Conservation (phyloP, 1,140 invertebrate genomes). For the Halesus radiatus region DNA sequence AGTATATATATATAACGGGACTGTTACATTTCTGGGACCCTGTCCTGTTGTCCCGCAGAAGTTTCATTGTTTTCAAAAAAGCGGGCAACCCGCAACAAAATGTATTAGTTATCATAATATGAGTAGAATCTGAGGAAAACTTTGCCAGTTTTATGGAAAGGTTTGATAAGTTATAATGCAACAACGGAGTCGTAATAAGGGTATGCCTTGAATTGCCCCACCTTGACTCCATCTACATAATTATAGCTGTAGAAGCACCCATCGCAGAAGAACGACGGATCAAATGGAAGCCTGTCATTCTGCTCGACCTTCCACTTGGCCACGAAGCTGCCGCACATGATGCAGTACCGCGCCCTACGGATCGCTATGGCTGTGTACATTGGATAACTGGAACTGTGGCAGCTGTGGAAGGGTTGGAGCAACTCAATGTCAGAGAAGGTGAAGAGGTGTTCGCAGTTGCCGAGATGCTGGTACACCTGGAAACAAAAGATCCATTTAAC, state of each 20-base stretch:
- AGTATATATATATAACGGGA: too few species aligned
- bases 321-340: slow-evolving; percentile 68
- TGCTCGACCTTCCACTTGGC: slow-evolving; percentile 74
- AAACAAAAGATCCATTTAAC: slow-evolving; percentile 1
- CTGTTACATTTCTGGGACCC: too few species aligned
- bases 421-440: slow-evolving; percentile 81
- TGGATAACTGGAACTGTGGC: slow-evolving; percentile 69
- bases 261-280: slow-evolving; percentile 78
- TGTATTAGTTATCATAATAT: too few species aligned
- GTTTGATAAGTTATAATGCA: background rate
- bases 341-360: slow-evolving; percentile 66
- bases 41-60: too few species aligned
- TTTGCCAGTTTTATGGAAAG: too few species aligned
- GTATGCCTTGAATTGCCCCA: slow-evolving; percentile 72
- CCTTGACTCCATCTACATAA: slow-evolving; percentile 74
- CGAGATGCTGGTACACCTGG: slow-evolving; percentile 89
- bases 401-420: slow-evolving; percentile 67
- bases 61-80: too few species aligned
- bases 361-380: slow-evolving; percentile 66
- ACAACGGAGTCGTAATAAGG: slow-evolving; percentile 56
- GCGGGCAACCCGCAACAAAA: too few species aligned
- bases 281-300: slow-evolving; percentile 74
- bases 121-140: too few species aligned
- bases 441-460: slow-evolving; percentile 90
- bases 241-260: slow-evolving; percentile 76